Percentiles rank a stretch among this genome's conserved stretches.
These are phyloP conservation scores for Conus betulinus DNA, from an alignment of 1,140 invertebrate species.

Conservation along the genomic window DNA sequence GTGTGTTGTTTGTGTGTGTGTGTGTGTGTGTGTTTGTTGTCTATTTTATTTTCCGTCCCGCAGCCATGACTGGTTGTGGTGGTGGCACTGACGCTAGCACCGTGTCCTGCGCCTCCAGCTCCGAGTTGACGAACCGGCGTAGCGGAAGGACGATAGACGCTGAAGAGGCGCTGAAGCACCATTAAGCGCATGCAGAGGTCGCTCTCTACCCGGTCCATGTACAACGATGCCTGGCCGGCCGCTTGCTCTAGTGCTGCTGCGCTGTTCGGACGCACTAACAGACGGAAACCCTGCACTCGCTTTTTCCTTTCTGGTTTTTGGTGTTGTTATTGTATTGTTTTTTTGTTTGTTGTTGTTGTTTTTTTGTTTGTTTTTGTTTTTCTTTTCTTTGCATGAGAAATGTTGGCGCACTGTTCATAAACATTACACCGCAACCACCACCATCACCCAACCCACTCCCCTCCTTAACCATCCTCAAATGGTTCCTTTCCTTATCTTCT, in stretches of 20 bases:
- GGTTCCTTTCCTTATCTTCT: neutral
- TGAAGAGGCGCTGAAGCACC: slow-evolving; percentile 31
- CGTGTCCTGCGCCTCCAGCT: slow-evolving; percentile 22
- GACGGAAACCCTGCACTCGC: too few species aligned
- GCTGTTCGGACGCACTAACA: too few species aligned
- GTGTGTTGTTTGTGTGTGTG: slow-evolving; percentile 8
- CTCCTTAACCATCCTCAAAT: neutral
- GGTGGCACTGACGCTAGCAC: slow-evolving; percentile 30
- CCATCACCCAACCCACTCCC: neutral
- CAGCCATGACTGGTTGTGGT: slow-evolving; percentile 26
- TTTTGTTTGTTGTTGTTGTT: too few species aligned
- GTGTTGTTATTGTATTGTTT: too few species aligned
- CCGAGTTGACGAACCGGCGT: slow-evolving; percentile 21
- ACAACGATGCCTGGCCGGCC: slow-evolving; percentile 14
- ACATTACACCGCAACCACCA: too few species aligned
- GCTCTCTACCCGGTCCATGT: slow-evolving; percentile 22
- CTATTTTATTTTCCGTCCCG: neutral
- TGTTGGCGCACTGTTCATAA: too few species aligned
- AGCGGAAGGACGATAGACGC: slow-evolving; percentile 16
- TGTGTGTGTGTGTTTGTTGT: neutral
- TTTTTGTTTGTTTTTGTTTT: neutral
- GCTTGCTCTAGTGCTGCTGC: too few species aligned
- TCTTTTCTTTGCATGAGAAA: neutral
- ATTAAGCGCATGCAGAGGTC: slow-evolving; percentile 29
- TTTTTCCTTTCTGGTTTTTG: too few species aligned